Evolutionary conservation across 2,113 vertebrate genomes (phyloP).

Genomic region (Oplegnathus fasciatus): DNA sequence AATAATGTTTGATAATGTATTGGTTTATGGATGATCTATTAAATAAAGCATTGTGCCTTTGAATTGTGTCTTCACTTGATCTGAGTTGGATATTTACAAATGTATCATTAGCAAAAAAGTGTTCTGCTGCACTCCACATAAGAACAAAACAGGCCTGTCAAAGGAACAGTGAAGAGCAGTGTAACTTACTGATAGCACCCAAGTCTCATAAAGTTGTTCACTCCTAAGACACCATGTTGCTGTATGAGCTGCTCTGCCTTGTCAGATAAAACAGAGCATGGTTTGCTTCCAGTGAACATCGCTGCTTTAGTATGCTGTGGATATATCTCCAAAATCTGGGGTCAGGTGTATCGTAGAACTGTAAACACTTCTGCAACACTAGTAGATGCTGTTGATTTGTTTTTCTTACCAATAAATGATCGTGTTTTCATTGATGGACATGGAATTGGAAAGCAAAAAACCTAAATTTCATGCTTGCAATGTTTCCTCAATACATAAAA

Average conservation of each 20-base stretch:
- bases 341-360: neutral
- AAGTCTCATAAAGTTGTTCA: conserved; percentile 28
- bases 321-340: neutral
- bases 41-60: conserved; percentile 82
- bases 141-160: neutral
- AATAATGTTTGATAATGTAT: conserved; percentile 40
- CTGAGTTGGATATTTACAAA: conserved; percentile 2
- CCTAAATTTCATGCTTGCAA: neutral
- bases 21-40: conserved; percentile 51
- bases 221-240: conserved; percentile 10
- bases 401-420: neutral
- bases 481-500: neutral
- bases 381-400: neutral
- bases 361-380: neutral
- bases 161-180: neutral
- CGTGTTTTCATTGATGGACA: neutral
- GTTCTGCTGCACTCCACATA: neutral
- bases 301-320: neutral
- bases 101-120: neutral
- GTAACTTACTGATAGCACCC: neutral
- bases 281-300: conserved; percentile 8
- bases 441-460: conserved; percentile 2
- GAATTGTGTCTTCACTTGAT: conserved; percentile 33
- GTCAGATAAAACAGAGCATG: conserved; percentile 7
- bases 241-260: conserved; percentile 14